These are phyloP conservation scores for Drosophila simulans DNA, from an alignment of 1,140 invertebrate species.

Conservation along the genomic window DNA sequence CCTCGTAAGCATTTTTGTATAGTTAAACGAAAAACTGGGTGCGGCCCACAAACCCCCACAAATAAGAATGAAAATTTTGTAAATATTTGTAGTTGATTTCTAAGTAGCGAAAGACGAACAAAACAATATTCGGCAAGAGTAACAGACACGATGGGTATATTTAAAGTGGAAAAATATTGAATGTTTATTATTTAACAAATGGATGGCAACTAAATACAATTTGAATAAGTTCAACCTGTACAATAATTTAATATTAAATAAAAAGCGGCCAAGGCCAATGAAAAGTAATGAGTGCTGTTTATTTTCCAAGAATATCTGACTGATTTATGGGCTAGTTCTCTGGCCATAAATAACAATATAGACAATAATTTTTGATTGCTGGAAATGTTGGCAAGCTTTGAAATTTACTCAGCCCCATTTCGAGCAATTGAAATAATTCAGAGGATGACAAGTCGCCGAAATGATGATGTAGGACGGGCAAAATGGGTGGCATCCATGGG, in stretches of 20 bases:
- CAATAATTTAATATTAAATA: constrained; percentile 83
- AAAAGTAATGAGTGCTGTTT: constrained; percentile 27
- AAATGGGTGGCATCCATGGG: constrained; percentile 13
- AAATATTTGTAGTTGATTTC: constrained; percentile 83
- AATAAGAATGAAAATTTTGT: constrained; percentile 53
- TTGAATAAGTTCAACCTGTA: constrained; percentile 83
- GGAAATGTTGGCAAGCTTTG: constrained; percentile 19
- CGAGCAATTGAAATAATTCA: constrained; percentile 53
- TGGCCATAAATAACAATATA: constrained; percentile 52
- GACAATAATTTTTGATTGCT: constrained; percentile 40
- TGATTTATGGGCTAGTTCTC: constrained; percentile 18
- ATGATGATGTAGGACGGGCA: not conserved
- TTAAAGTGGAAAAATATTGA: constrained; percentile 44
- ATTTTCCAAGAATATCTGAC: constrained; percentile 6
- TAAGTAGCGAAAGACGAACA: constrained; percentile 69
- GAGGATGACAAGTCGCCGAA: constrained; percentile 30
- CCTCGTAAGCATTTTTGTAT: constrained; percentile 76
- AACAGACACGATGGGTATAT: constrained; percentile 6
- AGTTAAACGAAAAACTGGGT: constrained; percentile 53
- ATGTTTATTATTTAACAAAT: constrained; percentile 74
- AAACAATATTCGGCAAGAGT: constrained; percentile 18
- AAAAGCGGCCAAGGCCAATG: constrained; percentile 58
- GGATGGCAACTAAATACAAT: constrained; percentile 80
- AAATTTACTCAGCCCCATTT: constrained; percentile 28
- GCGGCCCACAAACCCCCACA: constrained; percentile 1